These are phyloP conservation scores for Zeuzera pyrina DNA, from an alignment of 2,888 invertebrate genomes.

Conservation along the genomic window DNA sequence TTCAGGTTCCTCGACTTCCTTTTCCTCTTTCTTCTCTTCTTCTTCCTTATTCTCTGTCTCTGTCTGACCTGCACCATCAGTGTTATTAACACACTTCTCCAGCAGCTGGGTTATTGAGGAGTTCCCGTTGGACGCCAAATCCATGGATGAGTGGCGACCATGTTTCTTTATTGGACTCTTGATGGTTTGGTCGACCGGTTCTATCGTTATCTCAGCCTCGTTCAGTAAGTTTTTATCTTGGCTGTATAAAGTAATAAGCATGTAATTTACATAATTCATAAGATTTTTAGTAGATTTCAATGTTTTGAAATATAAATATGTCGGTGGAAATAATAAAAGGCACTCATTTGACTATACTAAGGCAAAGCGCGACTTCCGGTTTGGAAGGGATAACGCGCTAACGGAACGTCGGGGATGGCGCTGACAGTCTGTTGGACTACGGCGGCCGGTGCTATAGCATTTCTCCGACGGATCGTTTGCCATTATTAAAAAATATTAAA, in stretches of 20 bases:
- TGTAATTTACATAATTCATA: constrained; percentile 8
- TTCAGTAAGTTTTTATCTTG: constrained; percentile 57
- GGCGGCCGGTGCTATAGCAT: no score
- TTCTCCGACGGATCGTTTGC: no score
- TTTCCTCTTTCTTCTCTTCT: constrained; percentile 16
- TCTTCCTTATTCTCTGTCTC: constrained; percentile 8
- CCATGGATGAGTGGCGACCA: constrained; percentile 65
- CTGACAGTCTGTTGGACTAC: no score
- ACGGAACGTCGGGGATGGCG: no score
- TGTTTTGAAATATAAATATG: no score
- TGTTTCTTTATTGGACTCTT: constrained; percentile 49
- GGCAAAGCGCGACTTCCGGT: no score
- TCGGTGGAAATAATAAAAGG: no score
- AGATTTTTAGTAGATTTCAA: no score
- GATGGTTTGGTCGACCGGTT: constrained; percentile 36
- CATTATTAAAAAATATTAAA: no score
- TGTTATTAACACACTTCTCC: constrained; percentile 54
- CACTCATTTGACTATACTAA: no score
- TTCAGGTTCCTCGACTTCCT: constrained; percentile 20
- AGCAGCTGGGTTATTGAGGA: constrained; percentile 56
- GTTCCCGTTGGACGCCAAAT: constrained; percentile 49
- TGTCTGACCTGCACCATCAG: constrained; percentile 17
- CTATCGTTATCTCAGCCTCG: constrained; percentile 62
- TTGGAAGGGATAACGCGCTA: no score
- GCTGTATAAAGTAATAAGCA: constrained; percentile 20